Evolutionary conservation across 2,797 vertebrate genomes (phyloP).

Genomic region (Pristis pectinata): DNA sequence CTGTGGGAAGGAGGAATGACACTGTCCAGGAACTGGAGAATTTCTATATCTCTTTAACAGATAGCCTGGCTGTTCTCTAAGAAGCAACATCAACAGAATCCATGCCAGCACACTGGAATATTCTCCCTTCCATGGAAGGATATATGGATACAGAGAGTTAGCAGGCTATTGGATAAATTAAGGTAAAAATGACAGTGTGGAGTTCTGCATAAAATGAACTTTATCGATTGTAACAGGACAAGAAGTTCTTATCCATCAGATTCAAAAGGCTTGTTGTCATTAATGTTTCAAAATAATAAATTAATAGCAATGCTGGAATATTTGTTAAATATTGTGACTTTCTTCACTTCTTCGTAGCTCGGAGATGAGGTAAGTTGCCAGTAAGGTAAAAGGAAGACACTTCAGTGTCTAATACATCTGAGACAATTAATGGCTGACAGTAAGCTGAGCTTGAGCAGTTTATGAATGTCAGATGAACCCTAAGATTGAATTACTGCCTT

Average conservation of each 20-base stretch:
- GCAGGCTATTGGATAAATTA: neutral
- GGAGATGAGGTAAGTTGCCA: neutral
- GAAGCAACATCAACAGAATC: neutral
- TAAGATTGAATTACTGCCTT: slow-evolving; percentile 36
- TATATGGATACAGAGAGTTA: neutral
- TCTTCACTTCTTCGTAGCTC: neutral
- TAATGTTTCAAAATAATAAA: slow-evolving; percentile 8
- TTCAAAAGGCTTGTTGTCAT: neutral
- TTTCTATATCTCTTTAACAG: neutral
- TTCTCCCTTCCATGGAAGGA: neutral
- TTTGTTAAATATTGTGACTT: neutral
- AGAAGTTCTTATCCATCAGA: neutral
- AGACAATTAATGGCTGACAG: slow-evolving; percentile 27
- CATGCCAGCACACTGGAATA: slow-evolving; percentile 8
- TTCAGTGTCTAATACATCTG: neutral
- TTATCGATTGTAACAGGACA: neutral
- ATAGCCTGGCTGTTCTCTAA: neutral
- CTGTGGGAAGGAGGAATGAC: neutral
- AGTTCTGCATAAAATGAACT: neutral
- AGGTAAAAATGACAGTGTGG: neutral
- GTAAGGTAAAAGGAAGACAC: slow-evolving; percentile 15
- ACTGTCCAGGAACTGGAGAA: neutral
- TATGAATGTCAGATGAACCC: slow-evolving; percentile 37
- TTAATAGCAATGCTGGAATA: neutral
- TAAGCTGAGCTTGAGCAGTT: slow-evolving; percentile 20